Conservation (phyloP, 2,113 vertebrate species). For the Leptosomus discolor region DNA sequence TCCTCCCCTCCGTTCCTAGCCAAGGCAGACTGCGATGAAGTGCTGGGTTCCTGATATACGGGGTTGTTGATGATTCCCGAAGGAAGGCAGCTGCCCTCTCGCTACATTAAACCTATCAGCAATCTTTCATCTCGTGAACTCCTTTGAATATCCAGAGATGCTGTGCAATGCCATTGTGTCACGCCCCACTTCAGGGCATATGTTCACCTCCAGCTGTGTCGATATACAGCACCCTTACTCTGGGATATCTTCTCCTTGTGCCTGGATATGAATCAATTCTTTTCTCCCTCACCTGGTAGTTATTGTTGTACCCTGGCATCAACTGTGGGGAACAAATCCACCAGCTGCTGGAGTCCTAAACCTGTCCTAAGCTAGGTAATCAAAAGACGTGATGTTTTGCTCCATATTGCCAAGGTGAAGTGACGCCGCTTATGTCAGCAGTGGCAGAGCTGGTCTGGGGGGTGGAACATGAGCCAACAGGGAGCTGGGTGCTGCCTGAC, state of each 20-base stretch:
- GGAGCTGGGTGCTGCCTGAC: background rate
- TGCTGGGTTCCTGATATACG: background rate
- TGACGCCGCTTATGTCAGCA: background rate
- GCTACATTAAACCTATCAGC: background rate
- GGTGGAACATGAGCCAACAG: fast-evolving
- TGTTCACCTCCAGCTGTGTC: background rate
- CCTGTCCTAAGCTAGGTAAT: background rate
- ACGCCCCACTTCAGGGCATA: background rate
- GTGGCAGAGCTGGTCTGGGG: background rate
- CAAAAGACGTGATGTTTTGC: background rate
- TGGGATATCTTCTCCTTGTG: background rate
- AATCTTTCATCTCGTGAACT: background rate
- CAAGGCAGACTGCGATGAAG: fast-evolving
- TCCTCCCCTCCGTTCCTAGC: background rate
- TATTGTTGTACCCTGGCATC: background rate
- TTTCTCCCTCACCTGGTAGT: background rate
- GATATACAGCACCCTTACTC: background rate
- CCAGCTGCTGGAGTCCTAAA: background rate
- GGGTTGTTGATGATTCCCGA: background rate
- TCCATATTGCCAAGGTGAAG: background rate
- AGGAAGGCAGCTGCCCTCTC: background rate
- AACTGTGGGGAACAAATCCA: background rate
- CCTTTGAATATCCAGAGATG: background rate
- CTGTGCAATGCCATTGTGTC: background rate
- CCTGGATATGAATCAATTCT: background rate